phyloP scores from a whole-genome alignment of 1,140 invertebrate genomes.

The Zaprionus lachaisei region DNA sequence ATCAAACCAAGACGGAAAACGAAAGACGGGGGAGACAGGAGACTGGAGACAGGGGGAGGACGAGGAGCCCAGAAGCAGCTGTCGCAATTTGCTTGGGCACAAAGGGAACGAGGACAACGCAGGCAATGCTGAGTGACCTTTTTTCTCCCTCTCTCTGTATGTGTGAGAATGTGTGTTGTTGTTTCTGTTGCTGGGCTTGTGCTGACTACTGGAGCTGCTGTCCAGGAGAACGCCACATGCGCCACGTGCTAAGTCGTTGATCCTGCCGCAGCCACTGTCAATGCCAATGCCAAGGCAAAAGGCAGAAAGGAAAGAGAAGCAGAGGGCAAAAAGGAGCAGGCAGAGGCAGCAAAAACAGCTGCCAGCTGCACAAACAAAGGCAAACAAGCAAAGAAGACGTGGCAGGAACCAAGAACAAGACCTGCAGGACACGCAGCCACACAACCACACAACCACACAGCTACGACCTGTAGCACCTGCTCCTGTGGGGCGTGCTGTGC shows the following conservation, averaged over 20 bases:
- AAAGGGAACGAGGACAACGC: constrained; percentile 51
- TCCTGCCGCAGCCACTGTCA: constrained; percentile 57
- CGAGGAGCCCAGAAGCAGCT: constrained; percentile 67
- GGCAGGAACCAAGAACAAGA: constrained; percentile 51
- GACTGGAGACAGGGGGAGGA: constrained; percentile 20
- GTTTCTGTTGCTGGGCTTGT: too few species aligned
- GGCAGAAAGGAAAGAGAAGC: constrained; percentile 22
- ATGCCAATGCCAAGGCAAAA: constrained; percentile 44
- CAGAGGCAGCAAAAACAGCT: constrained; percentile 7
- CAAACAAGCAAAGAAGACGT: background rate
- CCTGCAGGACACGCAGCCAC: constrained; percentile 16
- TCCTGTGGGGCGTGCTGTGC: constrained; percentile 53
- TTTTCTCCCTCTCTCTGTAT: constrained; percentile 35
- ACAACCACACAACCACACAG: background rate
- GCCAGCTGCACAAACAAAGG: constrained; percentile 47
- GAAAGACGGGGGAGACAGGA: constrained; percentile 2
- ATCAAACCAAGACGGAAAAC: constrained; percentile 32
- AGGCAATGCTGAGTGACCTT: constrained; percentile 65
- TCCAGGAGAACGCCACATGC: constrained; percentile 64
- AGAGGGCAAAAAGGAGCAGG: constrained; percentile 9
- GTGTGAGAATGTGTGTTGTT: constrained; percentile 40
- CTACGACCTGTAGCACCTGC: constrained; percentile 34
- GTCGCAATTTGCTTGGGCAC: constrained; percentile 62
- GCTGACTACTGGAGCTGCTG: constrained; percentile 51
- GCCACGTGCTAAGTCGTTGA: constrained; percentile 81